Conservation (phyloP, 2,113 vertebrate species). For the Corydoras sp. region DNA sequence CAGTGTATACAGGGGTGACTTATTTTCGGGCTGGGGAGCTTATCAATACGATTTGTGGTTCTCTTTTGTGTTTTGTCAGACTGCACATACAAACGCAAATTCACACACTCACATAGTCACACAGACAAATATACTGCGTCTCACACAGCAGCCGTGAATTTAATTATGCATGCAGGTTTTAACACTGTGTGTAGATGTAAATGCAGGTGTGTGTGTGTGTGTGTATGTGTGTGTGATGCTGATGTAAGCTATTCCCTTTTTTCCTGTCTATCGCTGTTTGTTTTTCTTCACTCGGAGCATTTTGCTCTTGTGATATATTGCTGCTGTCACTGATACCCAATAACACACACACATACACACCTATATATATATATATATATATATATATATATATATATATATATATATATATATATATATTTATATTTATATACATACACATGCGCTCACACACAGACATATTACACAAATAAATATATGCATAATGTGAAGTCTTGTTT, state of each 20-base stretch:
- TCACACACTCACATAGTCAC: background rate
- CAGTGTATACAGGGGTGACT: too few relatives aligned
- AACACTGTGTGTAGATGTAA: too few relatives aligned
- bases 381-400: background rate
- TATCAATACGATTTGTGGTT: too few relatives aligned
- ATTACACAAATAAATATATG: too few relatives aligned
- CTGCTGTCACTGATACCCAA: background rate
- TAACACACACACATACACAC: background rate
- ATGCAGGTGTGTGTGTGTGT: too few relatives aligned
- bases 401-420: background rate
- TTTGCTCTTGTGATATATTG: background rate
- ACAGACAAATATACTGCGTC: background rate
- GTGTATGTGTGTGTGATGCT: too few relatives aligned
- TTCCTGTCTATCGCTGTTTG: too few relatives aligned
- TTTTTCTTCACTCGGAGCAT: background rate
- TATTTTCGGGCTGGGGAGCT: too few relatives aligned
- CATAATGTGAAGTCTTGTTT: too few relatives aligned
- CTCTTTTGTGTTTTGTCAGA: background rate
- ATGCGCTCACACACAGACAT: too few relatives aligned
- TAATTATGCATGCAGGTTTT: background rate
- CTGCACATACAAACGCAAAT: background rate
- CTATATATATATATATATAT: too few relatives aligned
- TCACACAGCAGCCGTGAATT: background rate
- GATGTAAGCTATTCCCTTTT: background rate
- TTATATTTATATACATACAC: too few relatives aligned